phyloP scores from a whole-genome alignment of 1,140 invertebrate genomes.

The Camponotus floridanus region DNA sequence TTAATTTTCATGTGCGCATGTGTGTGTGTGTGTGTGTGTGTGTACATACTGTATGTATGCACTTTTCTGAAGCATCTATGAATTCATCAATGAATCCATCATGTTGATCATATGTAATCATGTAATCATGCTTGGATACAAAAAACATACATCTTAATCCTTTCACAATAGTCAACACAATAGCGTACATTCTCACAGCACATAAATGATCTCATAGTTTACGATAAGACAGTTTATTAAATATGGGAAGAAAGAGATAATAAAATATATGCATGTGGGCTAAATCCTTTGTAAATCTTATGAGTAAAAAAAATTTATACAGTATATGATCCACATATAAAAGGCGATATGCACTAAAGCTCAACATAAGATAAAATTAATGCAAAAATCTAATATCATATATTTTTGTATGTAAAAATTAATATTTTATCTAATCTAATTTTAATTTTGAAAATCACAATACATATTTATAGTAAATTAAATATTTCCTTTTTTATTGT shows the following conservation, averaged over 20 bases:
- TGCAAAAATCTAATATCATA: slow-evolving; percentile 13
- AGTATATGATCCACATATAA: background rate
- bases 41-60: background rate
- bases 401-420: slow-evolving; percentile 42
- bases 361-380: slow-evolving; percentile 58
- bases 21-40: background rate
- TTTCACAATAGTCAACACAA: slow-evolving; percentile 29
- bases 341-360: slow-evolving; percentile 43
- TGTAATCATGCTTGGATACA: background rate
- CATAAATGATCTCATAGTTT: slow-evolving; percentile 56
- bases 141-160: background rate
- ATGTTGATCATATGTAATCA: background rate
- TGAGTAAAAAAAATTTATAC: slow-evolving; percentile 17
- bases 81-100: background rate
- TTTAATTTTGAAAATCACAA: slow-evolving; percentile 2
- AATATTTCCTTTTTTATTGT: slow-evolving; percentile 30
- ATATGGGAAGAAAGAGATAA: background rate
- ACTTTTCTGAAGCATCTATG: slow-evolving; percentile 36
- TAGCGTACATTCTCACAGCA: slow-evolving; percentile 41
- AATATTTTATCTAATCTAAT: slow-evolving; percentile 25
- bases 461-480: slow-evolving; percentile 2
- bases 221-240: slow-evolving; percentile 25
- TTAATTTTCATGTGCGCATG: slow-evolving; percentile 53
- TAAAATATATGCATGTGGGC: background rate
- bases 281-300: slow-evolving; percentile 28